Base-by-base conservation (phyloP, 1,140 invertebrate species). In the Temnothorax longispinosus region DNA sequence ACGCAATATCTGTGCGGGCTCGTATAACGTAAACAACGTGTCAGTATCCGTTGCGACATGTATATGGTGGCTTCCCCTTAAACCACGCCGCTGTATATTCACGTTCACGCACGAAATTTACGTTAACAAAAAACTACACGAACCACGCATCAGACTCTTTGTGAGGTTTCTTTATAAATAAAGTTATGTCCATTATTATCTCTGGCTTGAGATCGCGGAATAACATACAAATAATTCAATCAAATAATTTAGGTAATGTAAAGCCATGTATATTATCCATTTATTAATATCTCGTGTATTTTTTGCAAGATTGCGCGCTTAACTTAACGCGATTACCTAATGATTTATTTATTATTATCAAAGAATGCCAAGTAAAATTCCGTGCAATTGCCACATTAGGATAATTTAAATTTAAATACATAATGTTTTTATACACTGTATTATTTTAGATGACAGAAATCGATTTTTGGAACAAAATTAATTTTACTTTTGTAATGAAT, bases 1-100 rank as follows among this genome's bases (percentile, higher is more conserved):
- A 90, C 72, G 91, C 90, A 92, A 91, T 90, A 92, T 87, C 88
- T 77, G 87, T 78, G 81, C 65, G 69, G 74, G 76, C 86, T 87
- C 88, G 85, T 86, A 81, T 86, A 89, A 89, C 76, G 78, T 88
- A 87, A 84, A 87, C 87, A 91, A 90, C 78, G 85, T 84, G 86
- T 87, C 76, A 77, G 74, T 78, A 65, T 56, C 58, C 54, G 69
- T 58, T 87, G 89, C 60, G 78, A 85, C 81, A 71, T 77, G 64
- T 87, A 88, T 87, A 85, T 81, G 60, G 52, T 41, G 58, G 13
- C 50, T 87, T 72, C 27, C 21, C 32, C 62, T 87, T 64, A 87
- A 67, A 69, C 71, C 52, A 50, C 77, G 13, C 52, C 18, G 64
- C 52, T 50, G 56, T 75, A 84, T 84, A 75, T 84, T 84, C 80